Evolutionary conservation across 1,140 invertebrate genomes (phyloP), one percentile per base, ranked within the genome.

Genomic region (Nebria ingens): DNA sequence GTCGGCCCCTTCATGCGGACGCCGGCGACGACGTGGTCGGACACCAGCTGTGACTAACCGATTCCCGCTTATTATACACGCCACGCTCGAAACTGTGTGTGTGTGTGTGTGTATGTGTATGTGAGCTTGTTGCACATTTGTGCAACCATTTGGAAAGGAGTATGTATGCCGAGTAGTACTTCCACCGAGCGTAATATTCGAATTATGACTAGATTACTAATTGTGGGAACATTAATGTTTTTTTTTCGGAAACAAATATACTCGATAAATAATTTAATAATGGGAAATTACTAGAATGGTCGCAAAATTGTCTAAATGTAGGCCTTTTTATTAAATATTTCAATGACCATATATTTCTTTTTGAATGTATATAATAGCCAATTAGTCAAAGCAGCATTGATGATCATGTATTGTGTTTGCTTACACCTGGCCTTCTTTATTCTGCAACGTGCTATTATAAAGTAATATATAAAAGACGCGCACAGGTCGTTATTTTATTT

Each of bases 401-500:
- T n/a, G n/a, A n/a, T n/a, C n/a, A n/a, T n/a, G n/a, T n/a, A n/a
- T 34, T 9, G 6, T 34, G 25, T 34, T 9, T 34, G 25, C n/a
- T n/a, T 34, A 34, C 25, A 34, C 25, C 25, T 34, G 25, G n/a
- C 25, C 6, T 34, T 34, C 25, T 9, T n/a, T 34, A 34, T n/a
- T n/a, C n/a, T n/a, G n/a, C n/a, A n/a, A n/a, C n/a, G n/a, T n/a
- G n/a, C n/a, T n/a, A n/a, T n/a, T n/a, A n/a, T 13, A 29, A 29
- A 29, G 13, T 29, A 29, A 6, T 12, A 11, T 17, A 45, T 45
- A 45, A 12, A 45, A 45, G 17, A 45, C 3, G 17, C 22, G 45
- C 34, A 29, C 40, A 56, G 63, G 62, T 67, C 65, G 65, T 67
- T 67, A 67, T 67, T 64, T 63, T 67, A 63, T 61, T 61, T 58